Base-by-base conservation (phyloP, 2,888 invertebrate genomes). In the Choreutis nemorana region DNA sequence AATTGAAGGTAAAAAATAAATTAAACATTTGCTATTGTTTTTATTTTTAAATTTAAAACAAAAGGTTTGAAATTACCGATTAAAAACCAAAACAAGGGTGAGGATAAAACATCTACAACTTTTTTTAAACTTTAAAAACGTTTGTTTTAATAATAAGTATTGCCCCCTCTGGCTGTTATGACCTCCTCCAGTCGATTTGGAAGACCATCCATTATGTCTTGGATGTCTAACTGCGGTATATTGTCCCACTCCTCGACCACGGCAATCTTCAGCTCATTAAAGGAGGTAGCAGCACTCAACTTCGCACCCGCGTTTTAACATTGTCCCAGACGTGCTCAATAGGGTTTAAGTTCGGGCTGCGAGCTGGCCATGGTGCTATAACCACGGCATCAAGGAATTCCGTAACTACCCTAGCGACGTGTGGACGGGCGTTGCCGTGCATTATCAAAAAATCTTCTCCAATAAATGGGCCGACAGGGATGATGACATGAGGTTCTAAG, bases 121-220 rank as follows among this genome's bases (percentile, higher is more conserved):
- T 26, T 13, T 26, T 16, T 26, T 16, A 26, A 26, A 26, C 18
- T 18, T 15, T 11, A 26, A 26, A 8, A 11, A 10, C 26, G 26
- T n/a, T n/a, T n/a, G n/a, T n/a, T 18, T 18, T 18, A 18, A 18
- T 18, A 18, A 18, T 7, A 18, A 18, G 18, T 18, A 18, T 18
- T 18, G 18, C 18, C 18, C 8, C 18, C 18, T 18, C 18, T 18
- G 18, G 18, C 8, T 18, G 5, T 18, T 6, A 18, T 18, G 18
- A 8, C 18, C 8, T 18, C 18, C 18, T 18, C 18, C 18, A 18
- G 18, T 18, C 18, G 18, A 18, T 8, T 18, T 18, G 18, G 8
- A 18, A 18, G 18, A 18, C 18, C 8, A 18, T 18, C 18, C 18
- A n/a, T 18, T 18, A 18, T 18, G 18, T 18, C 18, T 18, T 18